Evolutionary conservation across 2,113 vertebrate species (phyloP), one percentile per base, ranked within the genome.

Genomic region (Lasiurus borealis): DNA sequence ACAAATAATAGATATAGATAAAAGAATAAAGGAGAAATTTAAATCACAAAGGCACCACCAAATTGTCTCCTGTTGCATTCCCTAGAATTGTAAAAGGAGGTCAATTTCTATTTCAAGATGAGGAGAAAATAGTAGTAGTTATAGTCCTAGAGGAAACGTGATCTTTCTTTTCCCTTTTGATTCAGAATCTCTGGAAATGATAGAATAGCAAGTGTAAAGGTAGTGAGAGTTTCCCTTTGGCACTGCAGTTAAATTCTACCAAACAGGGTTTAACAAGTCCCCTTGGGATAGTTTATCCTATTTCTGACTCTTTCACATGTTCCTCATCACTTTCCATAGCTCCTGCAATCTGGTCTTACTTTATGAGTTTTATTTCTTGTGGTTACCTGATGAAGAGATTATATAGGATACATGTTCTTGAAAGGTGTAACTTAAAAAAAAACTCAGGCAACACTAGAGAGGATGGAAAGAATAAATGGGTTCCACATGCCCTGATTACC

Each of bases 251-350:
- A 34, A 81, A 62, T 40, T 25, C 46, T 68, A 71, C 57, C 71
- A 52, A 85, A 66, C 57, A 88, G 59, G 46, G 14, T 31, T 81
- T 97, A 96, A 96, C 23, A 95, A 97, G 89, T 50, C 82, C 85
- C 85, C 0, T 7, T 64, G 93, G 94, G 85, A 72, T 34, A 13
- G 6, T 18, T 31, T 31, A 46, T 44, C 31, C 27, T 19, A 34
- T 88, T 87, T 52, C 46, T 44, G n/a, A 19, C 76, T 87, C 23
- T 15, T 80, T 14, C n/a, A 15, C 21, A 4, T 46, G 29, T 44
- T 83, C 15, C 36, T 46, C 23, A 8, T 8, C 19, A 46, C 23
- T 87, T 62, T 62, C 81, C 71, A 2, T 5, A 71, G 84, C 44
- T 68, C 31, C 66, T 86, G 31, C 34, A 90, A 81, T 21, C 54